These are phyloP conservation scores for Mormyrops attenuatus DNA, from an alignment of 2,797 vertebrate species.

Conservation along the genomic window DNA sequence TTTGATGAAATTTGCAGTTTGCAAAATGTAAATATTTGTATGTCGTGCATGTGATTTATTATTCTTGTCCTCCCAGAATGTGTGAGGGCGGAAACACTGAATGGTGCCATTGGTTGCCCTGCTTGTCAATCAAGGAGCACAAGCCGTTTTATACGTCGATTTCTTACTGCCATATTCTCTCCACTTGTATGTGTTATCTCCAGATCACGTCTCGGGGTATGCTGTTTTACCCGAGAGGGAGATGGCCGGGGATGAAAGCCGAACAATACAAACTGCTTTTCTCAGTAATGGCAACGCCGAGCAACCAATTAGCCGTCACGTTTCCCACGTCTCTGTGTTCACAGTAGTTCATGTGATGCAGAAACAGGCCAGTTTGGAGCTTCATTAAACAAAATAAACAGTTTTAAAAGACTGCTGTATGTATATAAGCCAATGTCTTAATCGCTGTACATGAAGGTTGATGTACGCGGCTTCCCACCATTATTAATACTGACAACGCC, in stretches of 20 bases:
- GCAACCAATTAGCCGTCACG: conserved; percentile 31
- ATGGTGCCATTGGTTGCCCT: conserved; percentile 32
- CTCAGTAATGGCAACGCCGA: conserved; percentile 35
- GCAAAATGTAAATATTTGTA: conserved; percentile 60
- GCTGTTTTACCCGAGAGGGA: neutral
- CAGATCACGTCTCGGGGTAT: neutral
- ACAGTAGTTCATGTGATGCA: conserved; percentile 37
- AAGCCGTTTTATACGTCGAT: conserved; percentile 50
- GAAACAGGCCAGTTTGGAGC: conserved; percentile 51
- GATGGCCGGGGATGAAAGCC: neutral
- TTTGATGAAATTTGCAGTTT: conserved; percentile 48
- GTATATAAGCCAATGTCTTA: conserved; percentile 30
- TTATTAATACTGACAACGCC: neutral
- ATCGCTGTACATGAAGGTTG: conserved; percentile 36
- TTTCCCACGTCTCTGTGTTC: conserved; percentile 35
- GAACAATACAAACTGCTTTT: neutral
- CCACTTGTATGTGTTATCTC: conserved; percentile 18
- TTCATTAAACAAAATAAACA: conserved; percentile 39
- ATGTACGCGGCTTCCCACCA: neutral
- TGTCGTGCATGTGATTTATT: conserved; percentile 50
- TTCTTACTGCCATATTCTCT: conserved; percentile 42
- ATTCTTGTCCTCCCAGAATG: conserved; percentile 31
- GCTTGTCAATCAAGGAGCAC: conserved; percentile 60
- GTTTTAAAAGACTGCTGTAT: conserved; percentile 30
- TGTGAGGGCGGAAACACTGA: conserved; percentile 32